phyloP scores from a whole-genome alignment of 1,140 invertebrate genomes.

The Odontomachus brunneus region DNA sequence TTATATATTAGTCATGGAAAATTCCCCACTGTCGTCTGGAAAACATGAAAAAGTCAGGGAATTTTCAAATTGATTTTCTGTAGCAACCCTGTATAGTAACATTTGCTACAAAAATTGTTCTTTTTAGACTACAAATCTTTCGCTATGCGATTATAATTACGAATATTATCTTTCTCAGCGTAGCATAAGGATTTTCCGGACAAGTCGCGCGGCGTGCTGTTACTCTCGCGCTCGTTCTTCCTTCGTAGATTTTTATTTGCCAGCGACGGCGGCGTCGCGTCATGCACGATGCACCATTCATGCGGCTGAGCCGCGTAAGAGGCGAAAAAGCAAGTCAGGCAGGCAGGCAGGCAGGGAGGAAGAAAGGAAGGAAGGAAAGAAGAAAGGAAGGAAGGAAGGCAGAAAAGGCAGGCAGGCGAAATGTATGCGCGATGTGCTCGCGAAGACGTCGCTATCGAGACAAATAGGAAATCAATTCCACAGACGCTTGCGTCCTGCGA shows the following conservation, averaged over 20 bases:
- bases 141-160: no score
- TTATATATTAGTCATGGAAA: no score
- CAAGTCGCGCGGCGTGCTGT: conserved; percentile 20
- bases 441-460: conserved; percentile 45
- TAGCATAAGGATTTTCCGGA: conserved; percentile 5
- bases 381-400: no score
- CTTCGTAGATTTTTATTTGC: conserved; percentile 38
- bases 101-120: no score
- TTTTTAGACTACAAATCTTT: no score
- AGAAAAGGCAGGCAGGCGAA: background rate
- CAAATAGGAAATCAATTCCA: conserved; percentile 72
- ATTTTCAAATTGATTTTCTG: no score
- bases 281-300: background rate
- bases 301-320: background rate
- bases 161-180: no score
- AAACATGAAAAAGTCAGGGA: no score
- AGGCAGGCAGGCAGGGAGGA: no score
- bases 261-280: background rate
- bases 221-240: conserved; percentile 5
- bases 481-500: conserved; percentile 36
- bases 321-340: conserved; percentile 5
- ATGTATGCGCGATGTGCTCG: background rate
- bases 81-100: no score
- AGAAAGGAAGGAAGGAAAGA: no score
- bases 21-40: no score